phyloP scores from a whole-genome alignment of 2,888 invertebrate species.

The Anarsia innoxiella region DNA sequence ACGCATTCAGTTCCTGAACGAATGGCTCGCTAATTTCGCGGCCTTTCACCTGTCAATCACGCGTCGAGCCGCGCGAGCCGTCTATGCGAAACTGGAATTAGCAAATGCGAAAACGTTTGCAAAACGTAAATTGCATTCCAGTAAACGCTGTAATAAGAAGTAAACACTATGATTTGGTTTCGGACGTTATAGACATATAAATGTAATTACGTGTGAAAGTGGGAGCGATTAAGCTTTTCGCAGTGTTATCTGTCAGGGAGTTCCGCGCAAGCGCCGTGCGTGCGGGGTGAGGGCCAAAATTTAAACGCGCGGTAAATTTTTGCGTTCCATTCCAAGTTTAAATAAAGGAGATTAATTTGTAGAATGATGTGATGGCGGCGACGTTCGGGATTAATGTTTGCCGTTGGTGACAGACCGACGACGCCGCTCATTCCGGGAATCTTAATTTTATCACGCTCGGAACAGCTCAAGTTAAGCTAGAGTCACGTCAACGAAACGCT shows the following conservation, averaged over 20 bases:
- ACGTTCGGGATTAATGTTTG: conserved; percentile 37
- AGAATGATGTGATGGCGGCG: conserved; percentile 41
- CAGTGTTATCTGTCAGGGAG: conserved; percentile 50
- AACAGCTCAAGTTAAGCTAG: too few relatives aligned
- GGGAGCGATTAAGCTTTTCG: conserved; percentile 45
- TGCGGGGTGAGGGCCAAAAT: conserved; percentile 18
- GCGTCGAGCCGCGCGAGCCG: conserved; percentile 41
- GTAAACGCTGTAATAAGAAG: conserved; percentile 31
- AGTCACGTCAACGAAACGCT: too few relatives aligned
- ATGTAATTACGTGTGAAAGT: conserved; percentile 38
- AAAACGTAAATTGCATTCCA: conserved; percentile 40
- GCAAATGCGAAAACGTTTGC: conserved; percentile 37
- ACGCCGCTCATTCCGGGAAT: too few relatives aligned
- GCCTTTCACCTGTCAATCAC: conserved; percentile 72
- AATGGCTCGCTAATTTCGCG: conserved; percentile 56
- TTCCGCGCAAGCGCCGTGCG: conserved; percentile 33
- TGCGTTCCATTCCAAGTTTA: conserved; percentile 28
- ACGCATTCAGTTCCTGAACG: conserved; percentile 30
- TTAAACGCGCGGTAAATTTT: conserved; percentile 5
- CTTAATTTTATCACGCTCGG: too few relatives aligned
- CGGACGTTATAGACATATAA: conserved; percentile 31
- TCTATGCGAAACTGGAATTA: conserved; percentile 42
- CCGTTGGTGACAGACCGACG: neutral
- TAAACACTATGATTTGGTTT: conserved; percentile 45
- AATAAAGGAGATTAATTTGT: conserved; percentile 38